A percentile compares a stretch with the other conserved stretches of the same genome.
Evolutionary conservation across 2,888 invertebrate species (phyloP).

Genomic region (Spisula solida): DNA sequence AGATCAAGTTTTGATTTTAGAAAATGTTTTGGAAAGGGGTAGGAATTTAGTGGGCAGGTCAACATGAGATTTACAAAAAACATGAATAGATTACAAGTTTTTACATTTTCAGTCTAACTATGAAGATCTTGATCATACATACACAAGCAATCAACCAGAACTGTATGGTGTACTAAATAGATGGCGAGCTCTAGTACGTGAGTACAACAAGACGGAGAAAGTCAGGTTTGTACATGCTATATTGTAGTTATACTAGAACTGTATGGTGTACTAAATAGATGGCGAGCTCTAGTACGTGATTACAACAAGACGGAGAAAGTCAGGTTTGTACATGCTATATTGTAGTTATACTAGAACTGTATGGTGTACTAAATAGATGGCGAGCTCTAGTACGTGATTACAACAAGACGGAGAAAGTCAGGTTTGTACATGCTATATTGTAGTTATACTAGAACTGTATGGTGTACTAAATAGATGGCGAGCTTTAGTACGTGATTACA

Average conservation of each 20-base stretch:
- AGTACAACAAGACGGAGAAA: conserved; percentile 51
- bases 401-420: conserved; percentile 52
- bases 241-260: no score
- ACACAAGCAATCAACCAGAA: conserved; percentile 80
- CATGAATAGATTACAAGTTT: no score
- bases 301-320: conserved; percentile 55
- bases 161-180: conserved; percentile 80
- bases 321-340: conserved; percentile 29
- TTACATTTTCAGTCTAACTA: conserved; percentile 53
- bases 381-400: conserved; percentile 67
- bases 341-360: no score
- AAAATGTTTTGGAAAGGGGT: no score
- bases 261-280: conserved; percentile 77
- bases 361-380: conserved; percentile 80
- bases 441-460: no score
- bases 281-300: conserved; percentile 73
- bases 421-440: conserved; percentile 21
- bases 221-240: conserved; percentile 39
- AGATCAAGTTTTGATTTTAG: no score
- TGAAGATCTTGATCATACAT: conserved; percentile 75
- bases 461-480: conserved; percentile 82
- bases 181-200: conserved; percentile 76
- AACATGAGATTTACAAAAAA: no score
- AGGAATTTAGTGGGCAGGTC: no score
- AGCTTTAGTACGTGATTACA: conserved; percentile 55